Evolutionary conservation across 1,140 invertebrate genomes (phyloP), one percentile per base, ranked within the genome.

Genomic region (Platyura marginata): DNA sequence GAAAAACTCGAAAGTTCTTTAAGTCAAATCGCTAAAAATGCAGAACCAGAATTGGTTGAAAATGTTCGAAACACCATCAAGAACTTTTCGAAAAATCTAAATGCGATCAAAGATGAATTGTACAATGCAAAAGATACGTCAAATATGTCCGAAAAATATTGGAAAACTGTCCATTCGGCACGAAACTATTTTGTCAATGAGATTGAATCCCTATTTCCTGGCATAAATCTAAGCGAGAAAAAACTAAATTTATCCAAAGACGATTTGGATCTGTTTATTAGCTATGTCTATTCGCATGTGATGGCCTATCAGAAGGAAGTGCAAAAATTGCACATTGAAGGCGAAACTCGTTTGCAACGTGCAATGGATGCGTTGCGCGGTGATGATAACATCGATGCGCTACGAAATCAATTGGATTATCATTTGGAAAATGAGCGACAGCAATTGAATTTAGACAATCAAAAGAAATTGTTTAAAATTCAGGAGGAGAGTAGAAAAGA

Each of bases 171-270:
- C 15, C 72, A 77, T 47, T 52, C 66, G n/a, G 78, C 80, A 3
- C 65, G 81, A 2, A 69, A 70, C 44, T 68, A 74, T 48, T 84
- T 81, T 46, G 66, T 76, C 42, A 71, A 81, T 13, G 79, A 86
- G 59, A 61, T 86, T 29, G 69, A 79, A 54, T 72, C 71, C 40
- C 54, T 85, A 6, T 82, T 82, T 53, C 79, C 81, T 0, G 71
- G 70, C 25, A 59, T 82, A 1, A 74, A 80, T 51, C 63, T 83
- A 18, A 51, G 65, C 2, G 70, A 79, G 0, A 72, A 77, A 46
- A 68, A 74, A 38, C 50, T 81, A n/a, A 66, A 71, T 11, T 48
- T 81, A 9, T 61, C 58, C 8, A 69, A 70, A 25, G 72, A 74
- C 2, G 72, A 79, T 35, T 69, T 80, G 29, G 79, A 83, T 51